These are phyloP conservation scores for Pseudoips prasinana DNA, from an alignment of 2,888 invertebrate genomes.

Conservation along the genomic window DNA sequence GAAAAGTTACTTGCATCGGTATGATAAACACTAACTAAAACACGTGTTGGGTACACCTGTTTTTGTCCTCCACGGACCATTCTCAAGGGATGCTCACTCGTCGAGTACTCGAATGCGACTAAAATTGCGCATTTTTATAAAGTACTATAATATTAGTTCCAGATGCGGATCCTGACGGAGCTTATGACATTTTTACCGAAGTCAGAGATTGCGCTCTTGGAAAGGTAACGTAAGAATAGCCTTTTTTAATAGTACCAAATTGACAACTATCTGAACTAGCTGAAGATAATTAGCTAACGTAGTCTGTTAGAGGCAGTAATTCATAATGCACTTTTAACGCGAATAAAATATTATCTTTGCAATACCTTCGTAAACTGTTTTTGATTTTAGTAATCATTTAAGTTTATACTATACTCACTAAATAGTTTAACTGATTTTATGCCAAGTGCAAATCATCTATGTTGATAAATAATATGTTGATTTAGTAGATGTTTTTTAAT, in stretches of 20 bases:
- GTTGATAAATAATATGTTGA: no score
- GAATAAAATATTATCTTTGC: not conserved
- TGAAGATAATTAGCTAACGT: not conserved
- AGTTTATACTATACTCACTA: no score
- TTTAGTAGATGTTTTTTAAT: no score
- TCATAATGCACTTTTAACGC: not conserved
- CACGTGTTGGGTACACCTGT: no score
- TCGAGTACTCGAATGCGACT: no score
- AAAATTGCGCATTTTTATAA: no score
- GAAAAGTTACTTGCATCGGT: no score
- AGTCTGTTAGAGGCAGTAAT: not conserved
- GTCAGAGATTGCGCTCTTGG: slow-evolving; percentile 65
- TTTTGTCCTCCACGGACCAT: no score
- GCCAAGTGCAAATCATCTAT: no score
- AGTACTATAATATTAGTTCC: slow-evolving; percentile 51
- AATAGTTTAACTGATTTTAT: no score
- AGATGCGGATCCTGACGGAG: slow-evolving; percentile 61
- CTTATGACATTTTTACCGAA: slow-evolving; percentile 60
- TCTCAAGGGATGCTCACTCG: no score
- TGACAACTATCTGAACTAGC: not conserved
- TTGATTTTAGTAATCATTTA: not conserved
- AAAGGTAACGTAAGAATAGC: slow-evolving; percentile 45
- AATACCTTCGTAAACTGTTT: not conserved
- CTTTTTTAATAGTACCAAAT: not conserved
- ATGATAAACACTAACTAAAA: no score